Evolutionary conservation across 2,888 invertebrate species (phyloP).

Genomic region (Lasioglossum calceatum): DNA sequence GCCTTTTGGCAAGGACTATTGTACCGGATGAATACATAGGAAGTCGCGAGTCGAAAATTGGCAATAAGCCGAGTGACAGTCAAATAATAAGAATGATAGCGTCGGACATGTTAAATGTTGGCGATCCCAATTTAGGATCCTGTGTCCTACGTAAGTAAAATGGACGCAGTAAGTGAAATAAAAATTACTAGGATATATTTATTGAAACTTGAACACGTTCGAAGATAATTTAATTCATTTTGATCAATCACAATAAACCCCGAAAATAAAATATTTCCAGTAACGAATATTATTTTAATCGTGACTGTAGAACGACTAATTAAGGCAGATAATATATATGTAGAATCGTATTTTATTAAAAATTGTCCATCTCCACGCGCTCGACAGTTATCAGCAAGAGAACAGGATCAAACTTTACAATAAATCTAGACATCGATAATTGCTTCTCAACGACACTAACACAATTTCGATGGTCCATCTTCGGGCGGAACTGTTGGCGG

Average conservation of each 20-base stretch:
- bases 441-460: not conserved
- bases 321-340: not conserved
- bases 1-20: not conserved
- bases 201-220: too few relatives aligned
- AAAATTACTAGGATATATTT: too few relatives aligned
- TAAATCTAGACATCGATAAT: not conserved
- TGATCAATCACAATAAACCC: too few relatives aligned
- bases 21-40: not conserved
- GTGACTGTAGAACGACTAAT: not conserved
- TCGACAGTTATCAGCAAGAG: not conserved
- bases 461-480: not conserved
- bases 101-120: not conserved
- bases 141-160: not conserved
- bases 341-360: not conserved
- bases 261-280: not conserved
- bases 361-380: not conserved
- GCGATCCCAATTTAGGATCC: not conserved
- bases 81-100: not conserved
- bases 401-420: not conserved
- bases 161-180: not conserved
- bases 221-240: too few relatives aligned
- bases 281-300: not conserved
- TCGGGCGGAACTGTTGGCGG: not conserved
- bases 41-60: not conserved
- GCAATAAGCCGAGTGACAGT: not conserved